Base-by-base conservation (phyloP, 64 coral and sea anemone species). In the Cladopsammia gracilis region DNA sequence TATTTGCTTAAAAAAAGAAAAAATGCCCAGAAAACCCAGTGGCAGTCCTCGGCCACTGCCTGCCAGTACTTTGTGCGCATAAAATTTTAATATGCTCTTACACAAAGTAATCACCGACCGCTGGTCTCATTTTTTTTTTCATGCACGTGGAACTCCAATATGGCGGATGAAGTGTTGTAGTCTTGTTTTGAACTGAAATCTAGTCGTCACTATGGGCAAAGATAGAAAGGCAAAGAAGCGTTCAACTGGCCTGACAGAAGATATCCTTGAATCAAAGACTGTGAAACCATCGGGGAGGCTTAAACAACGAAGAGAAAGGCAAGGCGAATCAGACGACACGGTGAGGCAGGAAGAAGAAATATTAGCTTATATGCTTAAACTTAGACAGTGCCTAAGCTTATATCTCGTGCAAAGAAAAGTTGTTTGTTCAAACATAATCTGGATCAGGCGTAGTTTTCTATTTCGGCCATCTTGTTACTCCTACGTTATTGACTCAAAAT, bases 141-240 rank as follows among this genome's bases (percentile, higher is more conserved):
- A 44, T 25, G 25, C 69, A 71, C 69, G 69, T 71, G 69, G 69
- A 12, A 71, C 8, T 14, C 25, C 34, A 34, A 34, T 34, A 34
- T 34, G 34, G 34, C 34, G 34, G 34, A 34, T 34, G 34, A 34
- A 34, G n/a, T n/a, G n/a, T n/a, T n/a, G n/a, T n/a, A n/a, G n/a
- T n/a, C n/a, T n/a, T n/a, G n/a, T 34, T 34, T 34, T 34, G 34
- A 34, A 34, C 34, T 34, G 34, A 34, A 34, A 34, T 34, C 34
- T 34, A 2, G 34, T 34, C 34, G 54, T 16, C 20, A 67, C 14
- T 19, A 93, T 93, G 91, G 91, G 91, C 16, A 93, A 93, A 93
- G 91, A 93, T 65, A 93, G 87, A 75, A 93, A 93, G 62, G 61
- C n/a, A 14, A 85, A 49, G 85, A 93, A 80, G 49, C 91, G 64